Percentiles rank a stretch among this genome's conserved stretches.
These are phyloP conservation scores for Leptinotarsa lineolata DNA, from an alignment of 1,140 invertebrate genomes.

Conservation along the genomic window DNA sequence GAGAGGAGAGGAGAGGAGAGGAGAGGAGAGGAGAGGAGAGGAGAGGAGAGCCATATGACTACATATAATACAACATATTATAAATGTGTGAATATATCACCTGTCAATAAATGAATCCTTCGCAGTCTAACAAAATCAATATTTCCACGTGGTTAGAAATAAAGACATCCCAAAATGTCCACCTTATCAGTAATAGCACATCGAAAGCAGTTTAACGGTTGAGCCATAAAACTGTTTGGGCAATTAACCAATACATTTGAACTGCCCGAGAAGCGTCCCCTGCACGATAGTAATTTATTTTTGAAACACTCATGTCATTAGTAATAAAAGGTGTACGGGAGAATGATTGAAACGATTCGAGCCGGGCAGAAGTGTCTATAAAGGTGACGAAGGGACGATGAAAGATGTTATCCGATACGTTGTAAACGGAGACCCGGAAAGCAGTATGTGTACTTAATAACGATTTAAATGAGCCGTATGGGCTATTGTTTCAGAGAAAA, in stretches of 20 bases:
- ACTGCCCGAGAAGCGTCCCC: conserved; percentile 5
- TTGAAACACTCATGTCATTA: conserved; percentile 19
- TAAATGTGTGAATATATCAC: too few relatives aligned
- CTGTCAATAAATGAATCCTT: too few relatives aligned
- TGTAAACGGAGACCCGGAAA: conserved; percentile 38
- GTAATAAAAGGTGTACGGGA: conserved; percentile 10
- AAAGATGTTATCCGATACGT: conserved; percentile 35
- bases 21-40: too few relatives aligned
- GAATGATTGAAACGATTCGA: conserved; percentile 25
- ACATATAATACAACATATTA: too few relatives aligned
- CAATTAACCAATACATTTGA: conserved; percentile 27
- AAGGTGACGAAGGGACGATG: conserved; percentile 39
- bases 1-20: too few relatives aligned
- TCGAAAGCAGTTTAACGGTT: conserved; percentile 21
- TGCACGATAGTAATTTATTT: conserved; percentile 19
- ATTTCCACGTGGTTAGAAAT: not conserved
- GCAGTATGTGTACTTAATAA: conserved; percentile 38
- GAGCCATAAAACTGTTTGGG: conserved; percentile 25
- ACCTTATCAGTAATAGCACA: conserved; percentile 18
- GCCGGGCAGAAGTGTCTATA: conserved; percentile 30
- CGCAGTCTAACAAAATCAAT: too few relatives aligned
- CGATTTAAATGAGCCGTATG: conserved; percentile 39
- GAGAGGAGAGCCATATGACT: too few relatives aligned
- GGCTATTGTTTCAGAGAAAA: conserved; percentile 34
- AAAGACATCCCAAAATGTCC: conserved; percentile 5